Evolutionary conservation across 92 coral and sea anemone genomes (phyloP).

Genomic region (Pocillopora grandis): DNA sequence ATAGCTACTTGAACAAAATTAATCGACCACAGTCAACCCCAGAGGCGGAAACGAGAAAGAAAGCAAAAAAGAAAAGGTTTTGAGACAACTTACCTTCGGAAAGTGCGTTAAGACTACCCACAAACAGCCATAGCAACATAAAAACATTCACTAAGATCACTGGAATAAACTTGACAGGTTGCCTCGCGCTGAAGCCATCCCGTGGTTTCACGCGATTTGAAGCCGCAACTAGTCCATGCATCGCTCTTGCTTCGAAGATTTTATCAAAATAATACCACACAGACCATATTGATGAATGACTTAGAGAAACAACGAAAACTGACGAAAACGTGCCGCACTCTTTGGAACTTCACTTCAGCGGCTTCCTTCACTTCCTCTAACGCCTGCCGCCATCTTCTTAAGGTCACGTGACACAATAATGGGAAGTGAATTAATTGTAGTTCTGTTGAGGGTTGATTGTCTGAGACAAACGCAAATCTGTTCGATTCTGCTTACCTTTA

Average conservation of each 20-base stretch:
- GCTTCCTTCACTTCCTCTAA: slow-evolving; percentile 7
- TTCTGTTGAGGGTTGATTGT: background rate
- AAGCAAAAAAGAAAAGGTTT: background rate
- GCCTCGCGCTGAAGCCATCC: background rate
- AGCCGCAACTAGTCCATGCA: slow-evolving; percentile 19
- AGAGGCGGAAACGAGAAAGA: background rate
- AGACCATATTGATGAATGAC: background rate
- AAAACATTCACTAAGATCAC: background rate
- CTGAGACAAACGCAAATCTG: background rate
- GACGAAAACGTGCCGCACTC: background rate
- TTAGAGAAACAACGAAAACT: background rate
- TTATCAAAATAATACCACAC: slow-evolving; percentile 1
- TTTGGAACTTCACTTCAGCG: background rate
- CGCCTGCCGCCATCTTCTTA: slow-evolving; percentile 27
- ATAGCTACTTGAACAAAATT: no score
- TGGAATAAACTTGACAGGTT: slow-evolving; percentile 8
- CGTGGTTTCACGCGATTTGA: background rate
- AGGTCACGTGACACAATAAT: slow-evolving; percentile 1
- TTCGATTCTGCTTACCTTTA: no score
- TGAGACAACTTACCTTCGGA: slow-evolving; percentile 11
- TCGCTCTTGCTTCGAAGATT: slow-evolving; percentile 6
- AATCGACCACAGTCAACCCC: no score
- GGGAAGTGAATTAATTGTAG: background rate
- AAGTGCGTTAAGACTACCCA: background rate
- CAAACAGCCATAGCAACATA: slow-evolving; percentile 5